Base-by-base conservation (phyloP, 2,113 vertebrate species). In the Alethe castanea region DNA sequence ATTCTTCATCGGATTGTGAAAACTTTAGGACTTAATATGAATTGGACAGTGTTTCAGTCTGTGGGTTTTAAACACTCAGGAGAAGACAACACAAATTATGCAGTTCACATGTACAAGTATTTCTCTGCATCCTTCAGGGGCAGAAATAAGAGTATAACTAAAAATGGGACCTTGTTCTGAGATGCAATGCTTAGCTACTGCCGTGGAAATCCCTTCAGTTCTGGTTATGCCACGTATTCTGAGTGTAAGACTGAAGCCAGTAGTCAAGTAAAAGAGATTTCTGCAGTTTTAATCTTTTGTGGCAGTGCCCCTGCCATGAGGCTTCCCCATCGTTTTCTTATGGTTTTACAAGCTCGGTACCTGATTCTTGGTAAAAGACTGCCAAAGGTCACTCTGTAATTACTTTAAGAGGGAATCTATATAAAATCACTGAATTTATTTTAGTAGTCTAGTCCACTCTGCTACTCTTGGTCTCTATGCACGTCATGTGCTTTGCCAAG, bases 281-380 rank as follows among this genome's bases (percentile, higher is more conserved):
- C 15, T 73, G 71, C 19, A 66, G 5, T n/a, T 74, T 48, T 71
- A 59, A 52, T 12, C 12, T 24, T 12, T 80, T 65, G 33, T 40
- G 31, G 3, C 14, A 47, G 10, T 57, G 20, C 7, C 28, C 40
- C 14, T 73, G 5, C 26, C 35, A 52, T 0, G 5, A 92, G 4
- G 13, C 36, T 83, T 94, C 52, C 35, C 35, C 9, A 19, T 38
- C 0, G 0, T 48, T 67, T 87, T 76, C 40, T 81, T 36, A 44
- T 0, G 17, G 4, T 52, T 85, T 44, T 61, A 53, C 13, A 85
- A 72, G 9, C 8, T 60, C 0, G 0, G 9, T 66, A 12, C 15
- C 18, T 66, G 56, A 29, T 54, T 57, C 6, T 44, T 42, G 40
- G 19, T 22, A 53, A 20, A 76, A 33, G n/a, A 25, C 28, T 73